A percentile compares a stretch with the other conserved stretches of the same genome.
Evolutionary conservation across 2,113 vertebrate genomes (phyloP).

Genomic region (Charina bottae): DNA sequence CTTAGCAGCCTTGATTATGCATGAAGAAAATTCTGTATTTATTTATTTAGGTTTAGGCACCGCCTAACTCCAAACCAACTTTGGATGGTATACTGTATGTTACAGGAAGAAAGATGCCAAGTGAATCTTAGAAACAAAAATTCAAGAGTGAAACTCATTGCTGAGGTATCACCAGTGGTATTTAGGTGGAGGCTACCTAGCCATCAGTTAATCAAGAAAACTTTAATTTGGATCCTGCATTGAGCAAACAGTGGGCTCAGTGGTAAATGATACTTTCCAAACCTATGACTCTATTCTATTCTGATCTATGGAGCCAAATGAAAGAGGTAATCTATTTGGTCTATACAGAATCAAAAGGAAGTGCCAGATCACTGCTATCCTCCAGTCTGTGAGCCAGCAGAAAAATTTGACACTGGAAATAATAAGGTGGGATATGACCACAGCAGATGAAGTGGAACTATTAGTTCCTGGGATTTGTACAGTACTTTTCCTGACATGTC

Average conservation of each 20-base stretch:
- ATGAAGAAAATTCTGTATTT: not conserved
- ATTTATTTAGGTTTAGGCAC: not conserved
- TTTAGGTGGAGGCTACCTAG: not conserved
- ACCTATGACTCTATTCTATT: too few species aligned
- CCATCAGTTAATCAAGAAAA: not conserved
- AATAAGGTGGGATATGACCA: not conserved
- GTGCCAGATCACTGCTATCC: too few species aligned
- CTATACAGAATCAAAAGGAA: too few species aligned
- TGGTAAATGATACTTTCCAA: too few species aligned
- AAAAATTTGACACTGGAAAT: not conserved
- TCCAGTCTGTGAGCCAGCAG: too few species aligned
- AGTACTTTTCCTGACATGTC: too few species aligned
- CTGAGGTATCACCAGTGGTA: not conserved
- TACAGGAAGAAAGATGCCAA: not conserved
- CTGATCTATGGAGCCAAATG: too few species aligned
- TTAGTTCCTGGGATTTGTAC: too few species aligned
- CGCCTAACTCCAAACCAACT: not conserved
- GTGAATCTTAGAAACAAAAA: not conserved
- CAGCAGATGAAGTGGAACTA: too few species aligned
- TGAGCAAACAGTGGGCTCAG: too few species aligned
- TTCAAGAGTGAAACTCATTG: not conserved
- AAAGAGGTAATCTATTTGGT: too few species aligned
- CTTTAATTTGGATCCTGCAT: not conserved
- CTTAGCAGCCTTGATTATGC: not conserved
- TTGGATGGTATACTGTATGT: not conserved